A percentile compares a stretch with the other conserved stretches of the same genome.
Conservation (phyloP, 1,140 invertebrate species). For the Brachionus sp. region DNA sequence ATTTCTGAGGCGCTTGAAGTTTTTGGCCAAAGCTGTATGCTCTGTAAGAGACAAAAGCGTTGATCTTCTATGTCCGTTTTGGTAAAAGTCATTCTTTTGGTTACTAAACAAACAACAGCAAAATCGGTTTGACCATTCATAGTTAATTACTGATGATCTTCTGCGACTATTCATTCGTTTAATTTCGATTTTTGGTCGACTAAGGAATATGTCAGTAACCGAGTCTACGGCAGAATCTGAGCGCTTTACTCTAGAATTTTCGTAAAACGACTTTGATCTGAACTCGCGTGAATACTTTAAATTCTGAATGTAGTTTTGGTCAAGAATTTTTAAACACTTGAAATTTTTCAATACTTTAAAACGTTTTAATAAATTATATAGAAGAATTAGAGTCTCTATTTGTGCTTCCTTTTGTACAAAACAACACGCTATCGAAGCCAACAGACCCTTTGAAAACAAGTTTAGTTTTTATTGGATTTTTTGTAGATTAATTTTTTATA, state of each 20-base stretch:
- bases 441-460: constrained; percentile 10
- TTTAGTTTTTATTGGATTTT: neutral
- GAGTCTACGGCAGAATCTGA: neutral
- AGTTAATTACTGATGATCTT: neutral
- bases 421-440: constrained; percentile 36
- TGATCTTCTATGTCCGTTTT: neutral
- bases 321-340: neutral
- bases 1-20: neutral
- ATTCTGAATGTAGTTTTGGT: neutral
- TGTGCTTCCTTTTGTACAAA: constrained; percentile 44
- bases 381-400: neutral
- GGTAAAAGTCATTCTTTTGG: constrained; percentile 27
- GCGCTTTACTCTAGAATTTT: neutral
- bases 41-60: neutral
- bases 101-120: constrained; percentile 27
- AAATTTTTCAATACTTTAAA: neutral
- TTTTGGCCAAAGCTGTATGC: neutral
- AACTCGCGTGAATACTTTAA: neutral
- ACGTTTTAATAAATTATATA: neutral
- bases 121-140: neutral
- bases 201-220: neutral
- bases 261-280: neutral
- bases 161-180: neutral
- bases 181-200: neutral
- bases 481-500: neutral